A percentile compares a stretch with the other conserved stretches of the same genome.
Evolutionary conservation across 2,797 vertebrate genomes (phyloP).

Genomic region (Erethizon dorsatum): DNA sequence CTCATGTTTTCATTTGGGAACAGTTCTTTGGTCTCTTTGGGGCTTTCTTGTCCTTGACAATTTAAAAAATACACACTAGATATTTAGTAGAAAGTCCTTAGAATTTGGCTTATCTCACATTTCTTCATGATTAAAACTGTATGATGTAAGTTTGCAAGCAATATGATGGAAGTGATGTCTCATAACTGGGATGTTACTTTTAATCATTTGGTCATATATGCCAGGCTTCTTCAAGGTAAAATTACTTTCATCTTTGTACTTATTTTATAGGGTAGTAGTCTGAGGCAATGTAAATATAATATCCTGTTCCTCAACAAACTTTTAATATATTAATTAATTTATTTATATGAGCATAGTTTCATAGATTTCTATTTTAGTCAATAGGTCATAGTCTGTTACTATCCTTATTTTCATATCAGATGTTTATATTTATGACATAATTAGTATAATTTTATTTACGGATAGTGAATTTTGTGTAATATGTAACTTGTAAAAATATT

Average conservation of each 20-base stretch:
- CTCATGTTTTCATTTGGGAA: background rate
- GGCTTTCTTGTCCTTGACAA: background rate
- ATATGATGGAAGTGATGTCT: background rate
- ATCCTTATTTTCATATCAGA: conserved; percentile 39
- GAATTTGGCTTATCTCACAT: background rate
- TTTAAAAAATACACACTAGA: background rate
- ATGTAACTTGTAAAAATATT: conserved; percentile 17
- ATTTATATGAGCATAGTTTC: conserved; percentile 1
- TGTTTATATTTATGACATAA: conserved; percentile 42
- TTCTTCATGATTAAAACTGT: conserved; percentile 15
- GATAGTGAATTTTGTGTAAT: background rate
- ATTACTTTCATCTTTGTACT: conserved; percentile 31
- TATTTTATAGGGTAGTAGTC: background rate
- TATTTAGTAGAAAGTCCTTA: conserved; percentile 2
- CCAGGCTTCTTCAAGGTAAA: conserved; percentile 36
- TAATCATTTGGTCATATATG: background rate
- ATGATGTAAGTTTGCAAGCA: background rate
- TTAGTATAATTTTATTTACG: conserved; percentile 50
- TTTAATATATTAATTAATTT: background rate
- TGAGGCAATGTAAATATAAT: background rate
- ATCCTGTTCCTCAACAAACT: conserved; percentile 6
- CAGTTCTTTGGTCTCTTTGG: conserved; percentile 4
- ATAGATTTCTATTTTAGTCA: background rate
- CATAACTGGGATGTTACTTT: background rate
- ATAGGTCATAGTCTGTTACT: background rate